phyloP scores from a whole-genome alignment of 2,797 vertebrate genomes.

The Hippocampus kuda region DNA sequence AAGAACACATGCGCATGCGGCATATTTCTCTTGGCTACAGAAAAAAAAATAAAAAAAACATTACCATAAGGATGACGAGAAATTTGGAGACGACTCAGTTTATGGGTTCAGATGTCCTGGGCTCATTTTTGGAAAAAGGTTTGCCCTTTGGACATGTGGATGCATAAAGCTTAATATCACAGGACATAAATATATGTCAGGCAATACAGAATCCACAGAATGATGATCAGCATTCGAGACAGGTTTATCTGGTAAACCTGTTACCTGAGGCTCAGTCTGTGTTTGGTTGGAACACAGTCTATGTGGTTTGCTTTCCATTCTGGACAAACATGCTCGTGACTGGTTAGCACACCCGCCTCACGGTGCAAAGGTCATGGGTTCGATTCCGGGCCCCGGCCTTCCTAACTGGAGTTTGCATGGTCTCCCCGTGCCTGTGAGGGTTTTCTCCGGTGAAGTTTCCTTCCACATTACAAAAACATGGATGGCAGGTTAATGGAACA shows the following conservation, averaged over 20 bases:
- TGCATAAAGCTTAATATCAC: neutral
- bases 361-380: too few species aligned
- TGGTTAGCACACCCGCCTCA: too few species aligned
- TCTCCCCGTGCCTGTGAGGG: too few species aligned
- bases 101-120: neutral
- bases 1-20: neutral
- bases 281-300: constrained; percentile 15
- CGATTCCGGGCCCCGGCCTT: too few species aligned
- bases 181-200: constrained; percentile 7
- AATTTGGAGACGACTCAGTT: neutral
- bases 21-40: too few species aligned
- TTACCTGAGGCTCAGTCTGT: constrained; percentile 24
- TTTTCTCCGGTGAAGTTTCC: too few species aligned
- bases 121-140: neutral
- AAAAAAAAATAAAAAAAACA: neutral
- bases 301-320: constrained; percentile 10
- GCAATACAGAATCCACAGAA: constrained; percentile 1
- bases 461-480: too few species aligned
- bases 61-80: neutral
- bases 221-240: constrained; percentile 20
- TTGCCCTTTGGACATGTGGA: neutral
- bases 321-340: neutral
- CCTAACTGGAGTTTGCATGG: too few species aligned
- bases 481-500: too few species aligned
- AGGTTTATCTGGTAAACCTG: constrained; percentile 28